Conservation (phyloP, 2,888 invertebrate species). For the Acanthosepion pharaonis region DNA sequence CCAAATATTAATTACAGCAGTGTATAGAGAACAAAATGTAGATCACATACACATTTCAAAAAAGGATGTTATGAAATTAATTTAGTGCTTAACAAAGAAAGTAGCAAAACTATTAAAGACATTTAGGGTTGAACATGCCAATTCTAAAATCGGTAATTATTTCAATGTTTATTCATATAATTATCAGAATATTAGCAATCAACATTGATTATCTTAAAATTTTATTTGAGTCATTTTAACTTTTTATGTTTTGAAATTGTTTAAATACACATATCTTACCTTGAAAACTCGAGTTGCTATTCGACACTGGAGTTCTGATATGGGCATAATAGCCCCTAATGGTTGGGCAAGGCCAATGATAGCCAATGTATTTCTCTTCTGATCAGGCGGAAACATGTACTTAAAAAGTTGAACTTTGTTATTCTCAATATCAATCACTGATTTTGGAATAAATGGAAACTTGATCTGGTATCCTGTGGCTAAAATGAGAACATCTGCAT, state of each 20-base stretch:
- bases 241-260: background rate
- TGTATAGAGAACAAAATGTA: too few species aligned
- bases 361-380: constrained; percentile 72
- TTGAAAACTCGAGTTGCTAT: constrained; percentile 74
- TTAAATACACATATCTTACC: constrained; percentile 54
- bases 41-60: too few species aligned
- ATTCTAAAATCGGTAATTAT: too few species aligned
- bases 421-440: constrained; percentile 63
- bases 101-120: too few species aligned
- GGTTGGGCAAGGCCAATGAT: constrained; percentile 76
- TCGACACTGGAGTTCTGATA: constrained; percentile 76
- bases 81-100: too few species aligned
- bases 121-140: too few species aligned
- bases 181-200: too few species aligned
- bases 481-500: constrained; percentile 71
- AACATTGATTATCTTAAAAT: too few species aligned
- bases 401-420: constrained; percentile 73
- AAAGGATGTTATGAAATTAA: too few species aligned
- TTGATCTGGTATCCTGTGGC: constrained; percentile 75
- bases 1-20: too few species aligned
- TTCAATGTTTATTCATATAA: too few species aligned
- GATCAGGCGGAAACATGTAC: constrained; percentile 73
- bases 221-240: too few species aligned
- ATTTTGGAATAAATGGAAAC: constrained; percentile 74
- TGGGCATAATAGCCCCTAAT: constrained; percentile 76